Evolutionary conservation across 1,140 invertebrate genomes (phyloP).

Genomic region (Ostrea edulis): DNA sequence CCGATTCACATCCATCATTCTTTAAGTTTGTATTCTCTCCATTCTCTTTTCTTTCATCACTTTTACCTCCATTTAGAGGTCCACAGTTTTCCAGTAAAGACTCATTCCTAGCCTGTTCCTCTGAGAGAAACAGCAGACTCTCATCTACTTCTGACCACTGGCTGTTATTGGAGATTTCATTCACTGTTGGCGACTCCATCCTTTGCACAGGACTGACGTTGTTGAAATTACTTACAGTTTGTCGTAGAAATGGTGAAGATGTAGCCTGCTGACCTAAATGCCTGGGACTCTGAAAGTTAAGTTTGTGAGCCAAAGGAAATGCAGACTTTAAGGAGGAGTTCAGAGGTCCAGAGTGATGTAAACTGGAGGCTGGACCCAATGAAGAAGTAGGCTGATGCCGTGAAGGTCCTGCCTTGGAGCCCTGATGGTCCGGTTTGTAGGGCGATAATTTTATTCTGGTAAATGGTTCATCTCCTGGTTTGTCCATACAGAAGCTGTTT

Average conservation of each 20-base stretch:
- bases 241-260: background rate
- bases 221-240: background rate
- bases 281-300: background rate
- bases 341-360: background rate
- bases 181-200: background rate
- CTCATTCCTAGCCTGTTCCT: background rate
- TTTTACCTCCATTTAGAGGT: background rate
- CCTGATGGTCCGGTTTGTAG: background rate
- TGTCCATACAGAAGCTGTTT: conserved; percentile 36
- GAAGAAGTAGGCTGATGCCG: background rate
- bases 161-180: conserved; percentile 28
- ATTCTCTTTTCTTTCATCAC: background rate
- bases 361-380: background rate
- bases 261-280: background rate
- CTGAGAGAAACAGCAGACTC: conserved; percentile 22
- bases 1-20: conserved; percentile 3
- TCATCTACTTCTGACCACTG: conserved; percentile 62
- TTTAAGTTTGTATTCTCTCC: background rate
- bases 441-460: background rate
- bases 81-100: conserved; percentile 8
- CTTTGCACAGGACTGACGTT: conserved; percentile 3
- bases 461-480: background rate
- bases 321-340: background rate
- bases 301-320: background rate
- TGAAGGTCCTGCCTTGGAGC: background rate